Base-by-base conservation (phyloP, 2,113 vertebrate species). In the Perccottus glenii region DNA sequence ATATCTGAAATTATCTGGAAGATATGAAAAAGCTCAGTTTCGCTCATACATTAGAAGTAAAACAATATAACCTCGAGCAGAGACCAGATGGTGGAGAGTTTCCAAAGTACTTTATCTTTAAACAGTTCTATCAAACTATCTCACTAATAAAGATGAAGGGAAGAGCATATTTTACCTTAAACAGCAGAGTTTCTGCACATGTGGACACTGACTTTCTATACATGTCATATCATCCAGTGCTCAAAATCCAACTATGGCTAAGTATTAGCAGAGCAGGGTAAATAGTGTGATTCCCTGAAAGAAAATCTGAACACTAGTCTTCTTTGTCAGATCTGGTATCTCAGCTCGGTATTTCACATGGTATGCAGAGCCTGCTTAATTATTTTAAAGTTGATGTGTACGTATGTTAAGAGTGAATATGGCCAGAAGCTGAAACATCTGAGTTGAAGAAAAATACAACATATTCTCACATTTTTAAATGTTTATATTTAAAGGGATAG, bases 1-100 rank as follows among this genome's bases (percentile, higher is more conserved):
- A 47, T 14, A 58, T 66, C 50, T 8, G 49, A 45, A 49, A 50
- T 67, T 64, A 77, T 69, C 73, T 70, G 53, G 33, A 73, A 45
- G 1, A 40, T 64, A 76, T 14, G 60, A 74, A 71, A 58, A 51
- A 58, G 49, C 14, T 5, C 27, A 56, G 27, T 57, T 45, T 65
- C 51, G 35, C 12, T 46, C 78, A 67, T 55, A 70, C 48, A 46
- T 16, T 3, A 55, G 49, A 19, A 51, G 44, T 42, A 59, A 9
- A 42, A 36, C 42, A 44, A 50, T 50, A 70, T 50, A 38, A 55
- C 51, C 61, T 35, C 12, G 75, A 63, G 48, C 9, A 66, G 38
- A 81, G 69, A 44, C 40, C 75, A 81, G 50, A 77, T 73, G 79
- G 50, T 36, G 64, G 57, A 52, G 35, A 14, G 5, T 12, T 9